Evolutionary conservation across 2,113 vertebrate species (phyloP).

Genomic region (Empidonax alnorum): DNA sequence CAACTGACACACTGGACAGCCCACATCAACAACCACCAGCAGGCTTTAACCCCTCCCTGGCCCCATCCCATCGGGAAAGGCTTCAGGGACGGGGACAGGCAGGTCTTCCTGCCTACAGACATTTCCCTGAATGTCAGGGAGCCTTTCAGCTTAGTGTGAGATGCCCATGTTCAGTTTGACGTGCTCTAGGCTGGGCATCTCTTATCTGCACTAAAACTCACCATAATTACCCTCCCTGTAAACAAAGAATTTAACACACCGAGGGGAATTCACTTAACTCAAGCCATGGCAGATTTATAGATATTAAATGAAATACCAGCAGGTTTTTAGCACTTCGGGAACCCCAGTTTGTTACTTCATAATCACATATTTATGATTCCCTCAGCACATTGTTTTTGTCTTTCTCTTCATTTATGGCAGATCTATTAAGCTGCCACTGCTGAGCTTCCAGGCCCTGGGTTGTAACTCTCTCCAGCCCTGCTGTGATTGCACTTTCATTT

Average conservation of each 20-base stretch:
- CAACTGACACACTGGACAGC: neutral
- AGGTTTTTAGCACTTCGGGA: constrained; percentile 52
- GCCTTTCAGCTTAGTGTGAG: neutral
- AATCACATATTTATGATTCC: constrained; percentile 57
- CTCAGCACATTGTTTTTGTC: constrained; percentile 40
- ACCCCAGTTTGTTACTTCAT: constrained; percentile 57
- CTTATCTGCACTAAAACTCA: neutral
- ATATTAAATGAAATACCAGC: constrained; percentile 46
- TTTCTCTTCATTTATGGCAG: constrained; percentile 30
- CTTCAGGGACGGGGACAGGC: neutral
- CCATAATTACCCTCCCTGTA: constrained; percentile 18
- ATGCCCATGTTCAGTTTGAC: neutral
- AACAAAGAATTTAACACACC: constrained; percentile 40
- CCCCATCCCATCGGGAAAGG: fast-evolving
- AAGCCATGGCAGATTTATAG: constrained; percentile 55
- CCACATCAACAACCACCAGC: neutral
- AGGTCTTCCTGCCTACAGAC: neutral
- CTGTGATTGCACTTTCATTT: neutral
- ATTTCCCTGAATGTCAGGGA: neutral
- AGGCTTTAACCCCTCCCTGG: neutral
- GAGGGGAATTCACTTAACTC: constrained; percentile 48
- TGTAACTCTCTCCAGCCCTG: neutral
- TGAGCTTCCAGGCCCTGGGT: neutral
- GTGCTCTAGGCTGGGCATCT: neutral
- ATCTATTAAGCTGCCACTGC: constrained; percentile 49